Percentiles rank a stretch among this genome's conserved stretches.
Evolutionary conservation across 2,888 invertebrate species (phyloP).

Genomic region (Ceramica pisi): DNA sequence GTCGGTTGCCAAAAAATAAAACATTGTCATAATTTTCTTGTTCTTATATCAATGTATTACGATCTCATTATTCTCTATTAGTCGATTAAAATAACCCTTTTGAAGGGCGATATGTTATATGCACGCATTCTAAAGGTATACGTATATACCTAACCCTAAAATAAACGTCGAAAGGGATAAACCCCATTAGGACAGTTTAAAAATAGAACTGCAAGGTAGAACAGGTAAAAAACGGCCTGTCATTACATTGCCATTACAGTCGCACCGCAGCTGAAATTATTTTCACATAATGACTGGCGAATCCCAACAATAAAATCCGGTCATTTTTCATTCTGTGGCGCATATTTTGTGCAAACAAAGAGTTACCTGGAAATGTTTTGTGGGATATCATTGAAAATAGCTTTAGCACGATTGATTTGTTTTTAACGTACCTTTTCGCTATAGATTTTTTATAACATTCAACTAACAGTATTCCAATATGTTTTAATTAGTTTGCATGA

Average conservation of each 20-base stretch:
- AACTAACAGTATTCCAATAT: too few relatives aligned
- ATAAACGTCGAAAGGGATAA: not conserved
- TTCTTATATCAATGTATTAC: too few relatives aligned
- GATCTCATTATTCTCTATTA: too few relatives aligned
- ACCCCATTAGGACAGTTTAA: not conserved
- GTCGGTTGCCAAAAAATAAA: too few relatives aligned
- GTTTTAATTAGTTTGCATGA: too few relatives aligned
- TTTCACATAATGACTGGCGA: conserved; percentile 73
- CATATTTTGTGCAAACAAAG: conserved; percentile 21
- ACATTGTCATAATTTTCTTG: too few relatives aligned
- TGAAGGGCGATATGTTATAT: not conserved
- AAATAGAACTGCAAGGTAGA: conserved; percentile 29
- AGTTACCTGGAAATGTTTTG: not conserved
- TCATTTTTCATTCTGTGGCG: conserved; percentile 34
- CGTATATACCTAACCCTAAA: too few relatives aligned
- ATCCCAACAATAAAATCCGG: conserved; percentile 67
- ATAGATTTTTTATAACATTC: too few relatives aligned
- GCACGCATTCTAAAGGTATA: not conserved
- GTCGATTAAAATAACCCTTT: not conserved
- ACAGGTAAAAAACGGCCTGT: conserved; percentile 60
- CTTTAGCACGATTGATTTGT: not conserved
- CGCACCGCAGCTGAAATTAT: conserved; percentile 63
- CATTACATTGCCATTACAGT: conserved; percentile 62
- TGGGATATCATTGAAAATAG: not conserved
- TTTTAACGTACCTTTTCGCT: not conserved